Conservation (phyloP, 2,113 vertebrate genomes). For the Litocranius walleri region DNA sequence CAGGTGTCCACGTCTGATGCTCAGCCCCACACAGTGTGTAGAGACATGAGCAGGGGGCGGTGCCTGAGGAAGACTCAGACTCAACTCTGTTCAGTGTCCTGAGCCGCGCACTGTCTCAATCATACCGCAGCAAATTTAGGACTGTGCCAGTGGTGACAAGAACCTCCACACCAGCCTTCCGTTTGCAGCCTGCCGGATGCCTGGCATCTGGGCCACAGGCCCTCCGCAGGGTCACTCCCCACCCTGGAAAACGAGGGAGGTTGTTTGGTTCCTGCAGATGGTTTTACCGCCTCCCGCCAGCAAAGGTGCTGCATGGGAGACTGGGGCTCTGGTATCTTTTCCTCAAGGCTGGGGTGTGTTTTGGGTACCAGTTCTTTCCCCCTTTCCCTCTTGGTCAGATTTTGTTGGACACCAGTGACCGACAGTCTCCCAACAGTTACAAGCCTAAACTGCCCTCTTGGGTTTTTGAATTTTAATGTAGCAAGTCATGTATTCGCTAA, state of each 20-base stretch:
- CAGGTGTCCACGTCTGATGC: fast-evolving
- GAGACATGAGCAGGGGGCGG: background rate
- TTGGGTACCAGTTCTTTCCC: fast-evolving
- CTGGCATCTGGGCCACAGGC: background rate
- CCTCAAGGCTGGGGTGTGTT: background rate
- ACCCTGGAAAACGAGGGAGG: background rate
- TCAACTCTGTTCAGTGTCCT: background rate
- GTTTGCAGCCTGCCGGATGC: background rate
- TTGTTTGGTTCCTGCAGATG: background rate
- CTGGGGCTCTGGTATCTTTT: background rate
- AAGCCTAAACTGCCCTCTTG: constrained; percentile 46
- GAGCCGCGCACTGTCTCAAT: background rate
- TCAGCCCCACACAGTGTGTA: background rate
- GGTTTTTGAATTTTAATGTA: constrained; percentile 64
- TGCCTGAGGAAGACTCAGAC: background rate
- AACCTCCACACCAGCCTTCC: background rate
- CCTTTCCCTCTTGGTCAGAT: background rate
- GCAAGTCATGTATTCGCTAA: constrained; percentile 48
- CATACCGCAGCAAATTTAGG: background rate
- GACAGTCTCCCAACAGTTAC: background rate
- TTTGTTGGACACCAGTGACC: background rate
- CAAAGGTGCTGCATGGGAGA: background rate
- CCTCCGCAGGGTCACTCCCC: background rate
- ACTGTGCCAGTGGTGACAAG: background rate
- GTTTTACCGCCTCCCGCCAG: background rate